Conservation (phyloP, 2,113 vertebrate genomes). For the Boulengeromyrus knoepffleri region DNA sequence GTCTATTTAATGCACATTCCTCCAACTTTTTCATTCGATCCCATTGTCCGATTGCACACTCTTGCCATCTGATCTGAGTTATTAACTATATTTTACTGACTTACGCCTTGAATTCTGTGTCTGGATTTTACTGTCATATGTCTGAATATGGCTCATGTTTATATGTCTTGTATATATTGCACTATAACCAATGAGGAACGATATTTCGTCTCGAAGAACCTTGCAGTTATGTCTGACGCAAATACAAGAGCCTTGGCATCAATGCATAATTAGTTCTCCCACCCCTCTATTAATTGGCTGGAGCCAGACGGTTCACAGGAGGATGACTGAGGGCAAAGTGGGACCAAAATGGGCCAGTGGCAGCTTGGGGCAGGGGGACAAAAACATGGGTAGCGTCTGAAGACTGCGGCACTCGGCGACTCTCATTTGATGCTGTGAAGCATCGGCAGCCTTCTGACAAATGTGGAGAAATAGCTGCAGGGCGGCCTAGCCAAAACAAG, state of each 20-base stretch:
- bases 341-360: background rate
- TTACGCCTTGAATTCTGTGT: background rate
- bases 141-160: background rate
- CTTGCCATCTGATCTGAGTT: background rate
- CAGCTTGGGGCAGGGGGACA: background rate
- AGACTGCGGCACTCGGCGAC: background rate
- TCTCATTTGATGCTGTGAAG: background rate
- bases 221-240: background rate
- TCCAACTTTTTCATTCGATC: background rate
- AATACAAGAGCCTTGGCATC: background rate
- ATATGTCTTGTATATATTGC: background rate
- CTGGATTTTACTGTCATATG: background rate
- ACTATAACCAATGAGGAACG: background rate
- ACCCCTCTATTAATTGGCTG: background rate
- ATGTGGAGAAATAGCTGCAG: background rate
- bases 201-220: background rate
- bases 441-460: background rate
- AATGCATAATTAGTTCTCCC: background rate
- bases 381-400: background rate
- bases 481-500: background rate
- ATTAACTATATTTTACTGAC: background rate
- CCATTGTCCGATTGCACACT: background rate
- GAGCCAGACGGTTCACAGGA: background rate
- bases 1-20: background rate
- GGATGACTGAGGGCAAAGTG: background rate